phyloP scores from a whole-genome alignment of 2,797 vertebrate genomes.

The Astyanax mexicanus region DNA sequence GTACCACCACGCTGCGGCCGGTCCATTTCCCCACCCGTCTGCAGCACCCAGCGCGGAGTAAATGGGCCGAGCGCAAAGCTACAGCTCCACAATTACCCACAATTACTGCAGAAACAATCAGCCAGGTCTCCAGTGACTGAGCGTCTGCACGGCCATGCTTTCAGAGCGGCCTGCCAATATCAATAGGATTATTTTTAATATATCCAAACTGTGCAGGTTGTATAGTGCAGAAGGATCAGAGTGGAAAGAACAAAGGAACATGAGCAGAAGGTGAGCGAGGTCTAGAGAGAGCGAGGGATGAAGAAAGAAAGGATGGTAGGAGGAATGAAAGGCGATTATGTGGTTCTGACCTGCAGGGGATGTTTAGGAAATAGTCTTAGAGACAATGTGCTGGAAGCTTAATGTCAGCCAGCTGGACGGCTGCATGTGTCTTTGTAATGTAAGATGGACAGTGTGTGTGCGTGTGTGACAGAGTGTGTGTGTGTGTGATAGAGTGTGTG shows the following conservation, averaged over 20 bases:
- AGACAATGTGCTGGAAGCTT: slow-evolving; percentile 54
- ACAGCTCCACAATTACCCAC: slow-evolving; percentile 45
- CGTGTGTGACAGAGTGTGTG: slow-evolving; percentile 15
- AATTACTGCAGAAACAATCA: slow-evolving; percentile 55
- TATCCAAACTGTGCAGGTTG: slow-evolving; percentile 32
- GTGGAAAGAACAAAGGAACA: slow-evolving; percentile 31
- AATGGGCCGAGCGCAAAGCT: slow-evolving; percentile 38
- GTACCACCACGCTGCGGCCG: neutral
- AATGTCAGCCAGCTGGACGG: slow-evolving; percentile 51
- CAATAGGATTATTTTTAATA: slow-evolving; percentile 55
- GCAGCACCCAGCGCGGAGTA: slow-evolving; percentile 41
- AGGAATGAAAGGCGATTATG: slow-evolving; percentile 65
- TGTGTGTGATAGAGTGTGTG: too few species aligned
- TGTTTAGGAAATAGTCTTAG: slow-evolving; percentile 61
- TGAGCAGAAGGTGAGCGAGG: neutral
- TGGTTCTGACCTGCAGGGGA: slow-evolving; percentile 58
- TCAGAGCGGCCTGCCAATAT: slow-evolving; percentile 57
- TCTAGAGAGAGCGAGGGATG: slow-evolving; percentile 1
- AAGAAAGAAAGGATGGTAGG: slow-evolving; percentile 2
- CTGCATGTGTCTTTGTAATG: slow-evolving; percentile 40
- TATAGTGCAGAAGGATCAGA: slow-evolving; percentile 3
- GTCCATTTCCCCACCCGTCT: neutral
- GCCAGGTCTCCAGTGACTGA: slow-evolving; percentile 48
- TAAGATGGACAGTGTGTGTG: slow-evolving; percentile 21
- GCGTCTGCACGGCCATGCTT: slow-evolving; percentile 30